Percentiles rank a stretch among this genome's conserved stretches.
Evolutionary conservation across 2,888 invertebrate species (phyloP).

Genomic region (Leucozona laternaria): DNA sequence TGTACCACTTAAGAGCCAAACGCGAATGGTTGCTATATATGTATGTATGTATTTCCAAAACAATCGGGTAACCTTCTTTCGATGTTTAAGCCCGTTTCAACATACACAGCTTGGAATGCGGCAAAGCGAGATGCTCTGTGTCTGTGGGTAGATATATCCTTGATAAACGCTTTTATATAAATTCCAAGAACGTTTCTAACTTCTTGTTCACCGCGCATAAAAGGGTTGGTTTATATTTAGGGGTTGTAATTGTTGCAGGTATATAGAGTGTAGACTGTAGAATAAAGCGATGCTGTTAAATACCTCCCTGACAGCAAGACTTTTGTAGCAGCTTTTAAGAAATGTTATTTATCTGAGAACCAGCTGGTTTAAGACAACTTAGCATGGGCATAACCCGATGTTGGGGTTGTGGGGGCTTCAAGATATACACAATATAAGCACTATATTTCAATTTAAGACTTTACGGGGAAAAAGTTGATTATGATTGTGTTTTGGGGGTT

Average conservation of each 20-base stretch:
- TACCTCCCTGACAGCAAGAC: conserved; percentile 55
- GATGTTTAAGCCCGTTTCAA: neutral
- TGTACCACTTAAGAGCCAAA: conserved; percentile 43
- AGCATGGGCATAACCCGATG: neutral
- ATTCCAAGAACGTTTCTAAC: conserved; percentile 52
- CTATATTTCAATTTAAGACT: no score
- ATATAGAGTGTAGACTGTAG: neutral
- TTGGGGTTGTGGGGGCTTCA: conserved; percentile 18
- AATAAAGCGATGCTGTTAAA: conserved; percentile 42
- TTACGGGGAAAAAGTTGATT: neutral
- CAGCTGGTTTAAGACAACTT: conserved; percentile 10
- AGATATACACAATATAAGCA: no score
- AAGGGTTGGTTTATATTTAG: conserved; percentile 16
- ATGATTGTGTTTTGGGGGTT: neutral
- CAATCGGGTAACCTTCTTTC: neutral
- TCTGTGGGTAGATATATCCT: conserved; percentile 5
- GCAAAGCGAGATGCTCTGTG: neutral
- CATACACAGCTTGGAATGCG: neutral
- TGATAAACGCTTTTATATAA: conserved; percentile 51
- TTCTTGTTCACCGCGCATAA: neutral
- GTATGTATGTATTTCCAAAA: no score
- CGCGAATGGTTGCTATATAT: conserved; percentile 9
- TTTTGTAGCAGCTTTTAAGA: conserved; percentile 30
- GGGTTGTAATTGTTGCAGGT: conserved; percentile 63
- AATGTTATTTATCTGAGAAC: conserved; percentile 49